Percentiles rank a stretch among this genome's conserved stretches.
phyloP scores from a whole-genome alignment of 1,140 invertebrate genomes.

The Wiebesia pumilae region DNA sequence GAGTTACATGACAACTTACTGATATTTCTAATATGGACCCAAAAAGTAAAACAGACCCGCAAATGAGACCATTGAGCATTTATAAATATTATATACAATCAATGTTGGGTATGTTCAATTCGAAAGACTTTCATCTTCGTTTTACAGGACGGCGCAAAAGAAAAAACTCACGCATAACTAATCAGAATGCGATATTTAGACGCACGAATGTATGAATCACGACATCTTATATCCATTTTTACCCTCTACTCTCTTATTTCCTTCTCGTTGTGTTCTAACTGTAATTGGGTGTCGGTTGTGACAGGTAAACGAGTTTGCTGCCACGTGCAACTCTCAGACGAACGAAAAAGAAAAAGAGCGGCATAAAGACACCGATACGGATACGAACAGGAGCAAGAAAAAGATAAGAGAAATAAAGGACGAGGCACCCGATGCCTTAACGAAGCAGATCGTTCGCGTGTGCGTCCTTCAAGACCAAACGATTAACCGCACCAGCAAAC shows the following conservation, averaged over 20 bases:
- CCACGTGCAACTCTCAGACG: not conserved
- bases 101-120: not conserved
- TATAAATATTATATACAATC: not conserved
- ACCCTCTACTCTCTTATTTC: not conserved
- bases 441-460: not conserved
- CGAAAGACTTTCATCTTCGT: not conserved
- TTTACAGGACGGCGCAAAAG: not conserved
- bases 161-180: not conserved
- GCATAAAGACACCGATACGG: not conserved
- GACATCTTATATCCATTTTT: not conserved
- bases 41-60: too few species aligned
- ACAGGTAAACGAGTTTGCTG: constrained; percentile 37
- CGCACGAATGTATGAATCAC: constrained; percentile 44
- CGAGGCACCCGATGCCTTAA: not conserved
- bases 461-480: not conserved
- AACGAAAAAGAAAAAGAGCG: not conserved
- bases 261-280: not conserved
- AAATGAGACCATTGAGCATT: not conserved
- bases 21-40: too few species aligned
- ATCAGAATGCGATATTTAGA: not conserved
- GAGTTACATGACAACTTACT: too few species aligned
- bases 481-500: not conserved
- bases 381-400: not conserved
- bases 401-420: constrained; percentile 2
- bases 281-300: constrained; percentile 47